These are phyloP conservation scores for Psix sp. DNA, from an alignment of 1,140 invertebrate genomes.

Conservation along the genomic window DNA sequence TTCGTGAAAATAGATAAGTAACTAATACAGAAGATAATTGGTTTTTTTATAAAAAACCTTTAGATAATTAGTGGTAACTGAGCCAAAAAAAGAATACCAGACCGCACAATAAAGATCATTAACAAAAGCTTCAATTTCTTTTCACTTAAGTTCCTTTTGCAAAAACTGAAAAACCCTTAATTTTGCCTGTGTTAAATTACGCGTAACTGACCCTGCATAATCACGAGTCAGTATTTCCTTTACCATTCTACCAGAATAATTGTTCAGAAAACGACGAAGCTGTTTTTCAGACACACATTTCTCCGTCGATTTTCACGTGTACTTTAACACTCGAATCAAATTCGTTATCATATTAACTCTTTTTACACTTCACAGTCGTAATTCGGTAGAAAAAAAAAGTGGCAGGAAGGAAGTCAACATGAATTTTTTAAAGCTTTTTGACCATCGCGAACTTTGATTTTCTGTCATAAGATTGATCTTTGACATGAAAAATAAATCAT, in stretches of 20 bases:
- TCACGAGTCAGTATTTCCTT: slow-evolving; percentile 3
- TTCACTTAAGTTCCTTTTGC: not conserved
- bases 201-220: slow-evolving; percentile 13
- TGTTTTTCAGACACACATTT: slow-evolving; percentile 6
- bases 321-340: slow-evolving; percentile 3
- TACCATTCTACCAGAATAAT: not conserved
- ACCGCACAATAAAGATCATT: too few relatives aligned
- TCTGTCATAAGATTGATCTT: not conserved
- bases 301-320: not conserved
- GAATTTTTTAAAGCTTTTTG: not conserved
- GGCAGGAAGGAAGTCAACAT: not conserved
- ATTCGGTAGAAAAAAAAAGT: not conserved
- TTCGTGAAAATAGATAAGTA: too few relatives aligned
- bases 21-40: too few relatives aligned
- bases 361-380: not conserved
- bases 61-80: too few relatives aligned
- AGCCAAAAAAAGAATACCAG: too few relatives aligned
- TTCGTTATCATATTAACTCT: slow-evolving; percentile 8
- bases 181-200: slow-evolving; percentile 6
- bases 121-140: slow-evolving; percentile 4
- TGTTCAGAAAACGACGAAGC: slow-evolving; percentile 1
- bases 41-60: too few relatives aligned
- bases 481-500: not conserved
- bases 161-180: not conserved
- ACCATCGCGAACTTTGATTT: slow-evolving; percentile 1